Base-by-base conservation (phyloP, 2,797 vertebrate species). In the Esox lucius region DNA sequence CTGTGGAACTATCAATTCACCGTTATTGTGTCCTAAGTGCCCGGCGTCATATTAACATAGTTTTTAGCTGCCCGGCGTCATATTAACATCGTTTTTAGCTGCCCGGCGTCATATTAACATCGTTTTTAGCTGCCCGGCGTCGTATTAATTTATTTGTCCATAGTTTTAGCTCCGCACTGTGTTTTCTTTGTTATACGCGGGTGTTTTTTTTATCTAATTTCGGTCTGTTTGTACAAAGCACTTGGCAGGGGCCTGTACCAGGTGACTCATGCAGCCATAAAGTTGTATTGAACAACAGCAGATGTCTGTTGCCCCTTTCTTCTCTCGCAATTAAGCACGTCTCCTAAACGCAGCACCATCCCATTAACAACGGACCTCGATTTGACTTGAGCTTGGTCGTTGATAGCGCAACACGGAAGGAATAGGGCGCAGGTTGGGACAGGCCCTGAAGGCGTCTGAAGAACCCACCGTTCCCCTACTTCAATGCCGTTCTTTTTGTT, bases 241-340 rank as follows among this genome's bases (percentile, higher is more conserved):
- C n/a, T 24, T 59, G 56, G 56, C 56, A 59, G 56, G 9, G 56
- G 56, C 56, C 22, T 59, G 56, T 59, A 59, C 6, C n/a, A 59
- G 79, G 78, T 77, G 82, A 77, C 76, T 93, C 90, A 92, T 82
- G 93, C 88, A 92, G 80, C 86, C 91, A 87, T 91, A 92, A 92
- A 90, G 83, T 26, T 77, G 61, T 75, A 87, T 78, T 91, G 83
- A 92, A 91, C 87, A 89, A 91, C 91, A 90, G 86, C 91, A 93
- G 91, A 93, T 91, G 91, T 26, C 56, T 59, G 56, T 22, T 24
- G 88, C 82, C 78, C 75, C 88, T 86, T 85, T 87, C 89, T 87
- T 31, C 87, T 86, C 84, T 78, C 71, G 81, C 82, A 87, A 92
- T 91, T 87, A 89, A 84, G 85, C 78, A 72, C 78, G 86, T 3